Evolutionary conservation across 2,113 vertebrate species (phyloP).

Genomic region (Cettia cetti): DNA sequence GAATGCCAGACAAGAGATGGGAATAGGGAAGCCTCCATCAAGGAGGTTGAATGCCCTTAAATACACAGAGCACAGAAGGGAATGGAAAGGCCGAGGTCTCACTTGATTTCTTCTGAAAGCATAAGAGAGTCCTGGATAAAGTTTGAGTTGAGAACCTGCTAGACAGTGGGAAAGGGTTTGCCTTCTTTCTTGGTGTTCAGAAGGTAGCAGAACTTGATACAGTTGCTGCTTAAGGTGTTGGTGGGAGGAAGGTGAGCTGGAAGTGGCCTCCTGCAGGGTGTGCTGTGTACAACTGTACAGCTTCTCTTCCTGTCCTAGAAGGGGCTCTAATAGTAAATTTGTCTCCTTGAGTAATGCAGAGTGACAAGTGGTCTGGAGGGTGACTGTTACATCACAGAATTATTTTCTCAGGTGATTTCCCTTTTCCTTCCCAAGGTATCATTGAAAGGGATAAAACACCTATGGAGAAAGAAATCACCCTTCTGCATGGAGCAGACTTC

Average conservation of each 20-base stretch:
- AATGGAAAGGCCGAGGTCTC: neutral
- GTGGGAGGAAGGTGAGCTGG: neutral
- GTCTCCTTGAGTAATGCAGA: neutral
- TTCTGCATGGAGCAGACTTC: constrained; percentile 78
- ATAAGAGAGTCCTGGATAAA: neutral
- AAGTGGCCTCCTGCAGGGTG: neutral
- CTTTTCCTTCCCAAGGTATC: constrained; percentile 78
- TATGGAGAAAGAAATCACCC: constrained; percentile 87
- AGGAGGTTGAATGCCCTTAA: neutral
- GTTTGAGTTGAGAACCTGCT: neutral
- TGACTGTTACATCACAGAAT: neutral
- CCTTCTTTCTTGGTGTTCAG: neutral
- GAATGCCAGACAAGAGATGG: neutral
- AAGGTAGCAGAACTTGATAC: neutral
- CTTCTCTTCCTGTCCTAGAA: neutral
- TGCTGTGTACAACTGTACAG: neutral
- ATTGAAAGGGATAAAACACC: constrained; percentile 84
- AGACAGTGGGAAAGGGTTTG: neutral
- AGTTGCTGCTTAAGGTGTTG: neutral
- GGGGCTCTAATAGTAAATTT: neutral
- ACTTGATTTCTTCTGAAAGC: neutral
- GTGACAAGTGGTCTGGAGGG: neutral
- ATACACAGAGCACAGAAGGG: neutral
- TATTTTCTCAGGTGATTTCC: neutral
- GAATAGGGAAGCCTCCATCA: neutral